A percentile compares a stretch with the other conserved stretches of the same genome.
Evolutionary conservation across 64 coral and sea anemone species (phyloP).

Genomic region (Dendrophyllia cribrosa): DNA sequence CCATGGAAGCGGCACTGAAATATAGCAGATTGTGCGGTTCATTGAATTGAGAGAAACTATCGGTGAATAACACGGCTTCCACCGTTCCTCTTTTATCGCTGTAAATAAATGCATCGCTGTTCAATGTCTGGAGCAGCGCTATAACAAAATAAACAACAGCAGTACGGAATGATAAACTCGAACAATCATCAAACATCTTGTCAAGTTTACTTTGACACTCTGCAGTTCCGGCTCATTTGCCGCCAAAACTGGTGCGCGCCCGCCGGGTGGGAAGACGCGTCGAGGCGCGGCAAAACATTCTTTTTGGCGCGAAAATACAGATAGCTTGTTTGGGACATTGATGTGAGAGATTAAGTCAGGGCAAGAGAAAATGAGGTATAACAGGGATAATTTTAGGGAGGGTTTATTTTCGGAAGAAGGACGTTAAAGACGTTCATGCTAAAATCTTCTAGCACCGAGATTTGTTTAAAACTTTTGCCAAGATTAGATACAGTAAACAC

Average conservation of each 20-base stretch:
- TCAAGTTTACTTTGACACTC: background rate
- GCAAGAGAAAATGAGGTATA: too few relatives aligned
- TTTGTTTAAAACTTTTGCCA: too few relatives aligned
- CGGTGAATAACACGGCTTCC: conserved; percentile 32
- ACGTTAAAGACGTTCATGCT: too few relatives aligned
- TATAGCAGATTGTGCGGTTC: conserved; percentile 41
- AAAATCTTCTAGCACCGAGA: too few relatives aligned
- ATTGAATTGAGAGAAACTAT: conserved; percentile 3
- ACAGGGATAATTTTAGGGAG: too few relatives aligned
- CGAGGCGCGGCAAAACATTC: background rate
- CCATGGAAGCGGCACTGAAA: background rate
- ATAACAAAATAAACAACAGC: background rate
- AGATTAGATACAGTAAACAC: too few relatives aligned
- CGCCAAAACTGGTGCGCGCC: background rate
- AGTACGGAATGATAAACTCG: background rate
- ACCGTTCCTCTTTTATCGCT: background rate
- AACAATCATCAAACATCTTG: background rate
- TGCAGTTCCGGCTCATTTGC: background rate
- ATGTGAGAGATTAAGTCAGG: too few relatives aligned
- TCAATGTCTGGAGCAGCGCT: background rate
- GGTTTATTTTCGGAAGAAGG: too few relatives aligned
- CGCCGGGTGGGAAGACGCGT: background rate
- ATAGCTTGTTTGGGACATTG: background rate
- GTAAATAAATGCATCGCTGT: conserved; percentile 21
- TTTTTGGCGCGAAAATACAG: conserved; percentile 10